Evolutionary conservation across 1,140 invertebrate genomes (phyloP), one percentile per base, ranked within the genome.

Genomic region (Cheumatopsyche charites): DNA sequence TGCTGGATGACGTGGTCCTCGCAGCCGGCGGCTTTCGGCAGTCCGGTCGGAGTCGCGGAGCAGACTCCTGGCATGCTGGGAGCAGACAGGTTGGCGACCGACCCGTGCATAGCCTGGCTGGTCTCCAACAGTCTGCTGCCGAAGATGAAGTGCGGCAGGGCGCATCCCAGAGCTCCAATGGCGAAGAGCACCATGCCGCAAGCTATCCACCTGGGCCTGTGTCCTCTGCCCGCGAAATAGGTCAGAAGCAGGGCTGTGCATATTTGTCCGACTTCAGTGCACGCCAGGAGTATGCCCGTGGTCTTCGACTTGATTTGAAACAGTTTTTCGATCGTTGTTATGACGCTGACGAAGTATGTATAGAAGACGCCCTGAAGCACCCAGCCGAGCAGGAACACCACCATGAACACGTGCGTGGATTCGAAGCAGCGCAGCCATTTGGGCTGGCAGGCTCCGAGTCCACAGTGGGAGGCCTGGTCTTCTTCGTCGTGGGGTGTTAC

Each of bases 301-400:
- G 95, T 96, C 80, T 94, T 95, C 63, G 94, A 97, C 78, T 96
- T 94, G 55, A 98, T 93, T 85, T 95, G 93, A 80, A 97, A 98
- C 36, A 98, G 86, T 84, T 98, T 98, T 82, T 98, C 96, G 43
- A 98, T 94, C 7, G 96, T 98, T 25, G 97, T 98, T 78, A 98
- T 95, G 67, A 97, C 94, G 78, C 94, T 96, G 29, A 97, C 96
- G 80, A 98, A 95, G 82, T 98, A 98, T 19, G 94, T 96, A 81
- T 93, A 93, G 80, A 94, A 97, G 91, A 96, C 96, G 29, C 95
- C 95, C 82, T 96, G 94, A 11, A 96, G 85, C 0, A 97, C 92
- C 89, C 93, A 94, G 15, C 92, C 93, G 68, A 94, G 85, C 77
- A 94, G 93, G 82, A 96, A 97, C 7, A 93, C 91, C 67, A 91